A percentile compares a stretch with the other conserved stretches of the same genome.
Evolutionary conservation across 1,140 invertebrate species (phyloP).

Genomic region (Zaprionus lachaisei): DNA sequence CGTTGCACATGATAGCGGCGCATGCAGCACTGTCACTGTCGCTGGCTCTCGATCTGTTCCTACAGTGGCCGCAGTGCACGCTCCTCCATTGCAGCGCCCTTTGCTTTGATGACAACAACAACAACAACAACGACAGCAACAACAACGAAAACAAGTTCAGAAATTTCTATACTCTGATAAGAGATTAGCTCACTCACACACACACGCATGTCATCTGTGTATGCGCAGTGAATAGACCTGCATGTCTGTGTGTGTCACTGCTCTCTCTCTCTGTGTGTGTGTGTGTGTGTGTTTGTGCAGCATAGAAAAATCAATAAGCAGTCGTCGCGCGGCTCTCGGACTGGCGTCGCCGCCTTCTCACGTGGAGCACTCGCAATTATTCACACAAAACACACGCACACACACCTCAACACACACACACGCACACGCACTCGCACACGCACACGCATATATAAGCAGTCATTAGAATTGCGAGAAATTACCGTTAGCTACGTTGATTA

Average conservation of each 20-base stretch:
- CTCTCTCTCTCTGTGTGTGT: slow-evolving; percentile 27
- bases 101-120: slow-evolving; percentile 16
- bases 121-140: slow-evolving; percentile 37
- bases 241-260: slow-evolving; percentile 25
- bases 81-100: slow-evolving; percentile 57
- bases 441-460: neutral
- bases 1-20: slow-evolving; percentile 60
- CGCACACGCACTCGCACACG: neutral
- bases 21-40: slow-evolving; percentile 47
- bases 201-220: slow-evolving; percentile 9
- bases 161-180: slow-evolving; percentile 62
- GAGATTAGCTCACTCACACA: slow-evolving; percentile 62
- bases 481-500: slow-evolving; percentile 33
- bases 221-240: slow-evolving; percentile 10
- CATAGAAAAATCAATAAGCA: slow-evolving; percentile 61
- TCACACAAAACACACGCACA: slow-evolving; percentile 7
- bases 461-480: slow-evolving; percentile 1
- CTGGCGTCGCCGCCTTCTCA: slow-evolving; percentile 28
- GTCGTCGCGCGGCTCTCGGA: slow-evolving; percentile 12
- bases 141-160: slow-evolving; percentile 44
- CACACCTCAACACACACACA: neutral
- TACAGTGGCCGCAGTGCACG: slow-evolving; percentile 45
- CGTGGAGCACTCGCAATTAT: slow-evolving; percentile 26
- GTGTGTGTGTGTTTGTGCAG: slow-evolving; percentile 29
- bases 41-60: slow-evolving; percentile 18